phyloP scores from a whole-genome alignment of 2,113 vertebrate species.

The Scortum barcoo region DNA sequence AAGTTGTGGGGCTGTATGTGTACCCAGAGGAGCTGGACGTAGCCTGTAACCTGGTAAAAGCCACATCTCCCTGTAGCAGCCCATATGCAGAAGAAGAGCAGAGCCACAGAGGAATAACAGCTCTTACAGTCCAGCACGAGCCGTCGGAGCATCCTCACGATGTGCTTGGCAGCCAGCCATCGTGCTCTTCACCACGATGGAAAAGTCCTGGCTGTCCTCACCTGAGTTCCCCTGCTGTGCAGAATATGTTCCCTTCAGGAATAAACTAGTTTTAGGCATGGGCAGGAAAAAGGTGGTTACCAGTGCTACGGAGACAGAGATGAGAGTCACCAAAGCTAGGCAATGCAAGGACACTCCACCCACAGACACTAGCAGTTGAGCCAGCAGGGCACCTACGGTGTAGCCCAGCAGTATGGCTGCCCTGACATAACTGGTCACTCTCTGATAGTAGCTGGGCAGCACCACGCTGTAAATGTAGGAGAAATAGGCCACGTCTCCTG shows the following conservation, averaged over 20 bases:
- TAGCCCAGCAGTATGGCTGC: slow-evolving; percentile 88
- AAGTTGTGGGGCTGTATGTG: slow-evolving; percentile 77
- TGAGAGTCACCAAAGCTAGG: slow-evolving; percentile 87
- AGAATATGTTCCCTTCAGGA: slow-evolving; percentile 77
- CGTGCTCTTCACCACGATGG: neutral
- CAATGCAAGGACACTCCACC: slow-evolving; percentile 83
- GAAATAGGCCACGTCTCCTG: slow-evolving; percentile 88
- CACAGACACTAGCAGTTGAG: slow-evolving; percentile 86
- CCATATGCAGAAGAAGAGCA: slow-evolving; percentile 90
- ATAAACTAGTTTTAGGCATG: slow-evolving; percentile 87
- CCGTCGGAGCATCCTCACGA: slow-evolving; percentile 71
- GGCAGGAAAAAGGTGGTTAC: slow-evolving; percentile 87
- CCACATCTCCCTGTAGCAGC: slow-evolving; percentile 88
- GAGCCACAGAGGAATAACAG: slow-evolving; percentile 86
- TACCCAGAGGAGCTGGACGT: slow-evolving; percentile 88
- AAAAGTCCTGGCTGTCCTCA: neutral
- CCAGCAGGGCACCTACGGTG: slow-evolving; percentile 82
- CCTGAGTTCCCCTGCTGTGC: neutral
- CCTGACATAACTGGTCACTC: slow-evolving; percentile 88
- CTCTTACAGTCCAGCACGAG: slow-evolving; percentile 83
- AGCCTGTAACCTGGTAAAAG: slow-evolving; percentile 88
- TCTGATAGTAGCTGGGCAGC: slow-evolving; percentile 84
- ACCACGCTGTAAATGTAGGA: slow-evolving; percentile 90
- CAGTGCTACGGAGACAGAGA: slow-evolving; percentile 86
- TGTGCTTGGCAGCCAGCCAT: neutral